Base-by-base conservation (phyloP, 2,113 vertebrate species). In the Tauraco erythrolophus region DNA sequence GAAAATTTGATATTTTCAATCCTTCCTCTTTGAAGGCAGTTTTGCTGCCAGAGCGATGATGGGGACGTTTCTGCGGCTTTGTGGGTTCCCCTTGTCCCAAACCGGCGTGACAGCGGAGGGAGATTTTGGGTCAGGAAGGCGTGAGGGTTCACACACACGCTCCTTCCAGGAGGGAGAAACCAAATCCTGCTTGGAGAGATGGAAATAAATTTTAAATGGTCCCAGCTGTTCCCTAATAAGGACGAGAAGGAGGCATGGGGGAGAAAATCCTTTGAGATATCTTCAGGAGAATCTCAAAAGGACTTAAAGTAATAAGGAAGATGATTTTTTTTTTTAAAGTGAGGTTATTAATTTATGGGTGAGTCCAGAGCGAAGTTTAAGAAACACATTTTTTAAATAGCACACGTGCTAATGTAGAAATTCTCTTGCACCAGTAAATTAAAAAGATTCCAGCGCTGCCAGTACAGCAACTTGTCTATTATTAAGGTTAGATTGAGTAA, bases 281-380 rank as follows among this genome's bases (percentile, higher is more conserved):
- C 53, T 89, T 94, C 43, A 71, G 62, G 7, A 22, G 54, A 84
- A 89, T 83, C 78, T 95, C 81, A 33, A 70, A 91, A 58, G 81
- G 81, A 54, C 58, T 58, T 78, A 10, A 76, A 76, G 48, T 74
- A 83, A 86, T 56, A 54, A 87, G 74, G 85, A 62, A 87, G 57
- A 19, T 45, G 82, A 68, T 33, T 11, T 43, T 43, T 43, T 43
- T 43, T 75, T 88, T 86, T n/a, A 48, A 94, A 84, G 72, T 7
- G 8, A 65, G 95, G 60, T 84, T 94, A 89, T 96, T 91, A 84
- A 95, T 95, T 94, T 85, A 62, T 21, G 7, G 62, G 64, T 61
- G 65, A 93, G 45, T 85, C 48, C 5, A 22, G 87, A 83, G 95
- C 84, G 78, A 86, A 60, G 41, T 92, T 92, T 45, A 90, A 61